A percentile compares a stretch with the other conserved stretches of the same genome.
Evolutionary conservation across 2,113 vertebrate species (phyloP).

Genomic region (Macquaria ambigua): DNA sequence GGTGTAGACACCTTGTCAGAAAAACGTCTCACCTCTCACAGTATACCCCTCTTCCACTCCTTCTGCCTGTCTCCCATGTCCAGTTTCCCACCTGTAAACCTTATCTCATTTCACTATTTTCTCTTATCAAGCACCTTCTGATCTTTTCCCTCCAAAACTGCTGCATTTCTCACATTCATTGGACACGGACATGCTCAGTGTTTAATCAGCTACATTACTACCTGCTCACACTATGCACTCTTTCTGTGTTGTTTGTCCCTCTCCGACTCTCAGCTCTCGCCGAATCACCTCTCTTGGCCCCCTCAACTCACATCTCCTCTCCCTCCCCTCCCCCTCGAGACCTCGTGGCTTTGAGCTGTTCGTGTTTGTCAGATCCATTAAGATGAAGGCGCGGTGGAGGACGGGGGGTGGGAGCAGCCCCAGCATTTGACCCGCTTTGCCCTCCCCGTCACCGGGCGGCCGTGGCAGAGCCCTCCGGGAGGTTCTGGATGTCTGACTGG

Average conservation of each 20-base stretch:
- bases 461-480: constrained; percentile 54
- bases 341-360: constrained; percentile 51
- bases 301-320: constrained; percentile 16
- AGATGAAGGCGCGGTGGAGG: constrained; percentile 21
- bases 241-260: constrained; percentile 22
- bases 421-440: constrained; percentile 66
- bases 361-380: constrained; percentile 70
- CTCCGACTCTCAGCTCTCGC: neutral
- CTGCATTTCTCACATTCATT: constrained; percentile 33
- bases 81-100: neutral
- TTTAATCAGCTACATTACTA: constrained; percentile 64
- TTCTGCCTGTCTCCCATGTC: neutral
- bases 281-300: constrained; percentile 15
- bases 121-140: neutral
- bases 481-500: constrained; percentile 58
- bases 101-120: neutral
- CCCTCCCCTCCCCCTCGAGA: constrained; percentile 2
- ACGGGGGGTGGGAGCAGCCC: neutral
- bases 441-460: constrained; percentile 55
- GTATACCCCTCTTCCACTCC: no score
- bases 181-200: constrained; percentile 35
- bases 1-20: neutral
- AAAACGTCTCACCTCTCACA: neutral
- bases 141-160: constrained; percentile 8
- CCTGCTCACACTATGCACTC: constrained; percentile 42